Conservation (phyloP, 2,113 vertebrate species). For the Condylura cristata region DNA sequence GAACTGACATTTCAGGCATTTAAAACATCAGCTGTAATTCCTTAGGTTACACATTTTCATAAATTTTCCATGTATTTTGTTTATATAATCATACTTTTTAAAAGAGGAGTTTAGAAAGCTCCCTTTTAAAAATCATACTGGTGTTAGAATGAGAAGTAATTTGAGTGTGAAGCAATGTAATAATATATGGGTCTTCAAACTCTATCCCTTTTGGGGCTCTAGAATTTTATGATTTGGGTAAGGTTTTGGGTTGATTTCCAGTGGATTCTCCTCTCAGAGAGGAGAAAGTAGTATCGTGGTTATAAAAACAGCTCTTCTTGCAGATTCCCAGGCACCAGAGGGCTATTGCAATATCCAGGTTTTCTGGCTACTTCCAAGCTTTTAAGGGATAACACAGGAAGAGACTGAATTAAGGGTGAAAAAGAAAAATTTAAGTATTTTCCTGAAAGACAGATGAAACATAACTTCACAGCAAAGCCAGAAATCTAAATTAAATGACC, state of each 20-base stretch:
- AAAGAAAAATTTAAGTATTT: neutral
- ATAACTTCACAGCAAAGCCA: neutral
- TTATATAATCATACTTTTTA: neutral
- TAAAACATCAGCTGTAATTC: neutral
- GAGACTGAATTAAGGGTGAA: neutral
- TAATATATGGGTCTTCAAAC: neutral
- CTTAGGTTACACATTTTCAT: neutral
- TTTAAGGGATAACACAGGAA: neutral
- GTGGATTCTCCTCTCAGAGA: neutral
- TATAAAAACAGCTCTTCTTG: neutral
- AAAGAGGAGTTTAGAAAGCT: neutral
- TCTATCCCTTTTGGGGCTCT: neutral
- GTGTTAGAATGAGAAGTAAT: neutral
- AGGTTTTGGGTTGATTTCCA: neutral
- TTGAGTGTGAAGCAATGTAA: neutral
- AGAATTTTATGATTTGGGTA: neutral
- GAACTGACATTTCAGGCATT: neutral
- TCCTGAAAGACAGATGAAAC: neutral
- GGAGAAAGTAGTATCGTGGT: neutral
- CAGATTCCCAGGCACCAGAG: too few relatives aligned
- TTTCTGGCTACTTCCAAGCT: neutral
- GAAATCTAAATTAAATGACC: neutral
- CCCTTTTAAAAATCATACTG: too few relatives aligned
- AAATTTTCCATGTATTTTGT: neutral
- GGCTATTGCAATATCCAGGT: neutral